phyloP scores from a whole-genome alignment of 1,140 invertebrate species.

The Acromyrmex echinatior region DNA sequence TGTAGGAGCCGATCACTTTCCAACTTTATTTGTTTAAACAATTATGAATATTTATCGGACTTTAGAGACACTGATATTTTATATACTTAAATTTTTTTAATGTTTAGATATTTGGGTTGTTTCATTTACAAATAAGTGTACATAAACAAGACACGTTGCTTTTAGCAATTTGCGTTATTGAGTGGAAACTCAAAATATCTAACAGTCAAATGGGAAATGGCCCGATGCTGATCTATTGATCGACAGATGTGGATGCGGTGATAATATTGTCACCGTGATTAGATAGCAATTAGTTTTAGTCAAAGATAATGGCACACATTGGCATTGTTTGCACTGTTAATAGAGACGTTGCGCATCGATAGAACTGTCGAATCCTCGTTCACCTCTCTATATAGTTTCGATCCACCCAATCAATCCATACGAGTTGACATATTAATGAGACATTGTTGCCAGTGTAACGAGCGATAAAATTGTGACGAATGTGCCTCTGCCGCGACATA shows the following conservation, averaged over 20 bases:
- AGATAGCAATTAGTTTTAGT: constrained; percentile 54
- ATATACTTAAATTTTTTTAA: not conserved
- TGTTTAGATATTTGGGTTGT: not conserved
- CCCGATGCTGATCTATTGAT: constrained; percentile 5
- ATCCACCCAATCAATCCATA: constrained; percentile 11
- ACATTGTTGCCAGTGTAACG: constrained; percentile 31
- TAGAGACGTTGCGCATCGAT: constrained; percentile 24
- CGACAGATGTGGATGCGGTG: constrained; percentile 13
- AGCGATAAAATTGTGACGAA: constrained; percentile 50
- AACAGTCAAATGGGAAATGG: not conserved
- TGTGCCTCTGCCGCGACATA: constrained; percentile 26
- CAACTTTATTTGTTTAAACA: not conserved
- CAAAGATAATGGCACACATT: constrained; percentile 48
- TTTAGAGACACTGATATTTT: not conserved
- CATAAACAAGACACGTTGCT: not conserved
- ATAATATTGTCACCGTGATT: constrained; percentile 47
- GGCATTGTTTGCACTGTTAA: constrained; percentile 45
- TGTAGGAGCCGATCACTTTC: not conserved
- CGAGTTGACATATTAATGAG: constrained; percentile 51
- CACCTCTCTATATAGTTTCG: not conserved
- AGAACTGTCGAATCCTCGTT: constrained; percentile 30
- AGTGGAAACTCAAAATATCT: not conserved
- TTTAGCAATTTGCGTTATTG: not conserved
- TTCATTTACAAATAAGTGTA: not conserved
- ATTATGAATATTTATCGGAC: not conserved